Evolutionary conservation across 92 coral and sea anemone genomes (phyloP), one percentile per base, ranked within the genome.

Genomic region (Phenganax marumi): DNA sequence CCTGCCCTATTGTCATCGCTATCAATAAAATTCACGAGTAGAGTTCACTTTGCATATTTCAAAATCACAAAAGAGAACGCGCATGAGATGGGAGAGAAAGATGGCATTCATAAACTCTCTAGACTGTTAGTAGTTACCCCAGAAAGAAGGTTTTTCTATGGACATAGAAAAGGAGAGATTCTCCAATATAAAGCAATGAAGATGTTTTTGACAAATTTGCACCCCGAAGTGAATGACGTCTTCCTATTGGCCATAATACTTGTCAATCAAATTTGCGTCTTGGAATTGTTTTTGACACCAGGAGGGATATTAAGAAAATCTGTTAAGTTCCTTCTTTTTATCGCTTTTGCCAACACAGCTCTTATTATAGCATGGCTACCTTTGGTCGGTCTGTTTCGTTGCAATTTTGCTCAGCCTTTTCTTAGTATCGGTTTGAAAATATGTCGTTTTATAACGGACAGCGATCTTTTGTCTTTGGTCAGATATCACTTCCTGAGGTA

Each of bases 201-300:
- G 50, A 81, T 96, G 46, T 96, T 89, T 73, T 72, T 96, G 25
- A 92, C 84, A 79, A 92, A 95, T 25, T 81, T 96, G 19, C 93
- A 96, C 61, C 99, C 99, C 8, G 99, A 96, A 82, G 96, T 88
- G 47, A 96, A 96, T 82, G 99, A 96, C 58, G 69, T 96, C 50
- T 96, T 96, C 75, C 73, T 92, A 79, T 83, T 89, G 70, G 88
- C 88, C 14, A 82, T 96, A 69, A 69, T 80, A 18, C 76, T 93
- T 57, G 87, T 92, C 51, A 96, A 96, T 70, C 78, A 90, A 75
- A 82, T 91, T 68, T 92, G 99, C 61, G 49, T 90, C 50, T 75
- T 96, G 81, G 97, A 89, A 76, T 76, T 90, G 22, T 92, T 96
- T 64, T 72, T 96, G 70, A 89, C 91, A 50, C 90, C 85, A 23